Conservation (phyloP, 1,140 invertebrate genomes). For the Lasaia peninsularis region DNA sequence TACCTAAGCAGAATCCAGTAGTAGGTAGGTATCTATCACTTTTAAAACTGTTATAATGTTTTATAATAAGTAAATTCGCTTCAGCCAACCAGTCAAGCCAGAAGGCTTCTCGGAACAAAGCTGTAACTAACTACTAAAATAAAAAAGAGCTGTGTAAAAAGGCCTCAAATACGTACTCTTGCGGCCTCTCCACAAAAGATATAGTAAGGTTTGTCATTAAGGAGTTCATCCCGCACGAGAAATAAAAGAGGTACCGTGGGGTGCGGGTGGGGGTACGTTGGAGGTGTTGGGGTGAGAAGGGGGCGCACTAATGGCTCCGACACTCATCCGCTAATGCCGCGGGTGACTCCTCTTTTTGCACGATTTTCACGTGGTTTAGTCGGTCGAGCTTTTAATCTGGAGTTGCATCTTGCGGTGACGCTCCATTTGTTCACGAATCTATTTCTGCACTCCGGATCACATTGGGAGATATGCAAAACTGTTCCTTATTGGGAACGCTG, state of each 20-base stretch:
- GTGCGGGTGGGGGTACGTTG: slow-evolving; percentile 33
- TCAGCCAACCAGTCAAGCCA: too few relatives aligned
- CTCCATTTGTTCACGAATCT: slow-evolving; percentile 56
- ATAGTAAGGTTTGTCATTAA: slow-evolving; percentile 77
- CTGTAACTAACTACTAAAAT: slow-evolving; percentile 52
- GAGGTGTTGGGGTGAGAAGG: slow-evolving; percentile 24
- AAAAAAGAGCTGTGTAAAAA: slow-evolving; percentile 70
- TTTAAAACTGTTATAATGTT: too few relatives aligned
- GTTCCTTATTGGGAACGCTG: background rate
- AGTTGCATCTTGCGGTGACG: slow-evolving; percentile 64
- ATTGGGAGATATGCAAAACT: slow-evolving; percentile 1
- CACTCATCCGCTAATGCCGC: slow-evolving; percentile 76
- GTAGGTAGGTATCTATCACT: too few relatives aligned
- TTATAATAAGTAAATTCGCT: too few relatives aligned
- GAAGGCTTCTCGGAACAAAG: slow-evolving; percentile 27
- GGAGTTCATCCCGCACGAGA: slow-evolving; percentile 75
- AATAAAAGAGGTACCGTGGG: slow-evolving; percentile 72
- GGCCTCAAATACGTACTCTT: slow-evolving; percentile 74
- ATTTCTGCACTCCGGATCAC: slow-evolving; percentile 24
- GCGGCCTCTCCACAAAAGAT: slow-evolving; percentile 73
- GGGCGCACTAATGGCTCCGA: slow-evolving; percentile 70
- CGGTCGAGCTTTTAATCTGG: slow-evolving; percentile 74
- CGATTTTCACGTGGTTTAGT: slow-evolving; percentile 74
- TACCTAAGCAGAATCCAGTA: too few relatives aligned
- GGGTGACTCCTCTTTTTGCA: slow-evolving; percentile 73